Evolutionary conservation across 2,888 invertebrate genomes (phyloP).

Genomic region (Hyles lineata): DNA sequence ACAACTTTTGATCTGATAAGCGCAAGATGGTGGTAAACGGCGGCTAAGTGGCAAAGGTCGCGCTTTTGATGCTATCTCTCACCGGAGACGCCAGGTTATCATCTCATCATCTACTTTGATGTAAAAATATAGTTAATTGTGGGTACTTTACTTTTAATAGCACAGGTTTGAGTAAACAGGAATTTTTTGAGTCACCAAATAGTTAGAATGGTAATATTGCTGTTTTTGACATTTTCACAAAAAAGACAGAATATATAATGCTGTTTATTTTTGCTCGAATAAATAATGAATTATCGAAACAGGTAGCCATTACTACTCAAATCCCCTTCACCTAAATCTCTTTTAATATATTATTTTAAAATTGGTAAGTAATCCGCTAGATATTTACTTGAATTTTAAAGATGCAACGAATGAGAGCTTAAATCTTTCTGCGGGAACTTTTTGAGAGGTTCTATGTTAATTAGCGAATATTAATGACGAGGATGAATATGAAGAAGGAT

Average conservation of each 20-base stretch:
- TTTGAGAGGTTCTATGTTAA: too few relatives aligned
- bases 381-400: not conserved
- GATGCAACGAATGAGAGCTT: too few relatives aligned
- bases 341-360: not conserved
- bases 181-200: not conserved
- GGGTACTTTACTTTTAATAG: conserved; percentile 22
- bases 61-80: conserved; percentile 54
- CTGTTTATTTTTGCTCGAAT: too few relatives aligned
- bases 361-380: not conserved
- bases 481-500: too few relatives aligned
- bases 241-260: too few relatives aligned
- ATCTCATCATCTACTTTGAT: conserved; percentile 2
- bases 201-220: not conserved
- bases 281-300: too few relatives aligned
- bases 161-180: not conserved
- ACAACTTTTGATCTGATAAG: conserved; percentile 78
- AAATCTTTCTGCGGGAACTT: too few relatives aligned
- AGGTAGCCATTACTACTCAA: too few relatives aligned
- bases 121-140: conserved; percentile 25
- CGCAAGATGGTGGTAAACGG: conserved; percentile 58
- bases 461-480: too few relatives aligned
- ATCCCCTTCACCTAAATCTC: too few relatives aligned
- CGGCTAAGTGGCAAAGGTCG: conserved; percentile 60
- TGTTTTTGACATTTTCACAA: not conserved
- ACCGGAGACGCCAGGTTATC: conserved; percentile 41